Percentiles rank a stretch among this genome's conserved stretches.
Conservation (phyloP, 2,797 vertebrate species). For the Ficedula albicollis region DNA sequence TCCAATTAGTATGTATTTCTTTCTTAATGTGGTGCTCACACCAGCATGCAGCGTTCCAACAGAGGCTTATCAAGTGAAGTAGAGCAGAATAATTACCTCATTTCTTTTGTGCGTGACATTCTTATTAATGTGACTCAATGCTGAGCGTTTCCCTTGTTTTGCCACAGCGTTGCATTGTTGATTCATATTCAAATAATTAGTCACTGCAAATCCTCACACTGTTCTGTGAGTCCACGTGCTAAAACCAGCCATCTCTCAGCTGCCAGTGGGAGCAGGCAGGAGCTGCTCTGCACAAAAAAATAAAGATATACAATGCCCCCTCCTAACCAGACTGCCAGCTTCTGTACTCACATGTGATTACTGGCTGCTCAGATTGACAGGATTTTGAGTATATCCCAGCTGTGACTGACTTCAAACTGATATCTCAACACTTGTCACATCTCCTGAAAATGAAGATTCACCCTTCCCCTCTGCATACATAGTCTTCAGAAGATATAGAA, state of each 20-base stretch:
- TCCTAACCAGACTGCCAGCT: not conserved
- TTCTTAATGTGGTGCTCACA: slow-evolving; percentile 15
- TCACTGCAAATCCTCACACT: not conserved
- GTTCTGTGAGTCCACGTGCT: not conserved
- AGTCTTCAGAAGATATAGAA: not conserved
- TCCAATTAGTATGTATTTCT: slow-evolving; percentile 48
- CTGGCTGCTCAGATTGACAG: not conserved
- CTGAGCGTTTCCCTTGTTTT: slow-evolving; percentile 45
- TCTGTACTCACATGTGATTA: not conserved
- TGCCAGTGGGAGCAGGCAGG: not conserved
- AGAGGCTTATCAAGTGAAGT: slow-evolving; percentile 65
- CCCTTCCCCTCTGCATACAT: not conserved
- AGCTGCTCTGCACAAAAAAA: not conserved
- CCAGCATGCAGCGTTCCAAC: slow-evolving; percentile 21
- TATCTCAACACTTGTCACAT: not conserved
- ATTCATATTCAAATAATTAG: slow-evolving; percentile 34
- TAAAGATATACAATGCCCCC: not conserved
- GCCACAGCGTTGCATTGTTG: slow-evolving; percentile 51
- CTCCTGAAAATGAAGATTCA: not conserved
- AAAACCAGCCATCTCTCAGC: not conserved
- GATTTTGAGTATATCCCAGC: not conserved
- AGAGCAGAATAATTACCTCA: slow-evolving; percentile 70
- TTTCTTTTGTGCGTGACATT: slow-evolving; percentile 59
- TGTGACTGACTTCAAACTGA: not conserved
- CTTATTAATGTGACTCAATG: slow-evolving; percentile 51